Evolutionary conservation across 2,888 invertebrate species (phyloP), one percentile per base, ranked within the genome.

Genomic region (Parnassius mnemosyne): DNA sequence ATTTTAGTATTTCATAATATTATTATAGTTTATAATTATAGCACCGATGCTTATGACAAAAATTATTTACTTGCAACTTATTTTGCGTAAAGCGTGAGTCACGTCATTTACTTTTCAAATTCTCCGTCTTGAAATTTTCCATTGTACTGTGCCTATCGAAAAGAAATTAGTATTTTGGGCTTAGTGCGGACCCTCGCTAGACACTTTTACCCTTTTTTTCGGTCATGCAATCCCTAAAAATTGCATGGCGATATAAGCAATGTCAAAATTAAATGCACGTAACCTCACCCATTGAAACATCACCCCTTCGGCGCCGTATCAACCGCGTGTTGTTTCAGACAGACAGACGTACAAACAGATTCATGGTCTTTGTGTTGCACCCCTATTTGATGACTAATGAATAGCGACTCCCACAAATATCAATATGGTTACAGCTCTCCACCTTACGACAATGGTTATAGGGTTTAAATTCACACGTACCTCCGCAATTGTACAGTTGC

Each of bases 311-410:
- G 76, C 77, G 74, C 79, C 77, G 74, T 83, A 85, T 86, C 86
- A 84, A 81, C 79, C 77, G 80, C 76, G 76, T 83, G 85, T 87
- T 87, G 82, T 85, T 85, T 76, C 86, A 88, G 77, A 80, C 83
- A 87, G 76, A 80, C 83, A 71, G 72, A 79, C 79, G 73, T 74
- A 86, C 86, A 83, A 81, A 87, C 85, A 83, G 76, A 83, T 78
- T 66, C 71, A 68, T 66, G 57, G 76, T 81, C 78, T 81, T 78
- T 83, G 79, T 84, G 75, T 81, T 76, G 71, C 77, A 65, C 78
- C 81, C 78, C 79, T 78, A 68, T 72, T 81, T 76, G 77, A 83
- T 81, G 80, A 84, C 81, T 83, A 84, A 84, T 87, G 81, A 82
- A 84, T 83, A 79, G 78, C 51, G 60, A 56, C 75, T 78, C 64